phyloP scores from a whole-genome alignment of 2,113 vertebrate genomes.

The Hippopotamus amphibius region DNA sequence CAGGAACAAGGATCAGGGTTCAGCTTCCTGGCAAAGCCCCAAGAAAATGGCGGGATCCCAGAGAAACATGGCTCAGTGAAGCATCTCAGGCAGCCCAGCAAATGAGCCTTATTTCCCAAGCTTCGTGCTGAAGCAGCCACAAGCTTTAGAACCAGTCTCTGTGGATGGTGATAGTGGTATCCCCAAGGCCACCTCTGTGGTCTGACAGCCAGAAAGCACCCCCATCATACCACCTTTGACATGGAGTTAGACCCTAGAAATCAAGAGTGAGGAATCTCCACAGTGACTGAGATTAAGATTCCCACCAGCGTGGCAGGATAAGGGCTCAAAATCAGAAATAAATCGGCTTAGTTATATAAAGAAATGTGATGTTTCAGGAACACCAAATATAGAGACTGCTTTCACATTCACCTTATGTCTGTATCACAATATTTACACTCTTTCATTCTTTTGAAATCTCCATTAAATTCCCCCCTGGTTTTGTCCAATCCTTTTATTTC shows the following conservation, averaged over 20 bases:
- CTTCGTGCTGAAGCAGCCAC: not conserved
- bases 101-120: not conserved
- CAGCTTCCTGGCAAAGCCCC: not conserved
- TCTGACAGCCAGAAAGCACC: not conserved
- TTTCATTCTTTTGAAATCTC: not conserved
- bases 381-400: not conserved
- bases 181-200: not conserved
- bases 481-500: not conserved
- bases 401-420: not conserved
- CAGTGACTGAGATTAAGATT: not conserved
- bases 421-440: not conserved
- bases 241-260: not conserved
- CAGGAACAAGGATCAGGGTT: not conserved
- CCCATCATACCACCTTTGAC: not conserved
- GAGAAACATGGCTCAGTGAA: not conserved
- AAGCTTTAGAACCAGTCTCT: not conserved
- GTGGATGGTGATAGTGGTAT: not conserved
- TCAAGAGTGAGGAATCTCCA: not conserved
- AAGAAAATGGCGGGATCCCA: not conserved
- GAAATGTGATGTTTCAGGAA: not conserved
- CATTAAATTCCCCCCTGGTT: not conserved
- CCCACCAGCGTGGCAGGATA: not conserved
- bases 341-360: not conserved
- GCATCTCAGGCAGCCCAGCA: not conserved
- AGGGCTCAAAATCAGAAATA: not conserved